These are phyloP conservation scores for Vulpes lagopus DNA, from an alignment of 2,113 vertebrate genomes.

Conservation along the genomic window DNA sequence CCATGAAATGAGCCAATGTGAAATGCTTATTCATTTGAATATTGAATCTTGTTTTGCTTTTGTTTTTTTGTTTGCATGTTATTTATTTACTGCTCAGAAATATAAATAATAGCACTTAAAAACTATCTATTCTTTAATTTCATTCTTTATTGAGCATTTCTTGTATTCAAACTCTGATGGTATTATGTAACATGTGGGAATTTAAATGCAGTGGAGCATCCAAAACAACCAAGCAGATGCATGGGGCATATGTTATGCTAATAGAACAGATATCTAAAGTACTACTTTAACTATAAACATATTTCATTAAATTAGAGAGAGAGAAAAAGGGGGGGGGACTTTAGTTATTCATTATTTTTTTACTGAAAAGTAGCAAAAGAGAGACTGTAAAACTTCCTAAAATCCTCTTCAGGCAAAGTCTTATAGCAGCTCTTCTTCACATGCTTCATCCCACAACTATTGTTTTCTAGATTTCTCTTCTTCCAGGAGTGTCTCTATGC, in stretches of 20 bases:
- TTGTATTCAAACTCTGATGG: background rate
- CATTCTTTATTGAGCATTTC: background rate
- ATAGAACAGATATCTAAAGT: background rate
- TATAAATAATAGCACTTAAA: background rate
- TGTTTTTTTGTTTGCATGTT: background rate
- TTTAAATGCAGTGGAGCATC: background rate
- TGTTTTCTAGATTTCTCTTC: background rate
- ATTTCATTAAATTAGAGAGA: background rate
- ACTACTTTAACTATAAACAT: background rate
- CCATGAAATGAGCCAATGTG: background rate
- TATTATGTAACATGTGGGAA: background rate
- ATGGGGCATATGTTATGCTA: background rate
- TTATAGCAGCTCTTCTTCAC: background rate
- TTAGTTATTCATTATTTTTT: background rate
- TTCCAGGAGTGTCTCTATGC: background rate
- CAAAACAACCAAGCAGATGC: background rate
- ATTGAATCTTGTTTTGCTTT: conserved; percentile 22
- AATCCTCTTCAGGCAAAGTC: background rate
- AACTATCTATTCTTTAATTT: conserved; percentile 2
- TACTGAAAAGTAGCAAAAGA: background rate
- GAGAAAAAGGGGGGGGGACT: background rate
- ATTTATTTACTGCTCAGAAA: background rate
- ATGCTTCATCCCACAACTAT: background rate
- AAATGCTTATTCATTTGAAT: background rate
- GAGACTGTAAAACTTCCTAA: background rate